Evolutionary conservation across 2,113 vertebrate genomes (phyloP).

Genomic region (Syrrhaptes paradoxus): DNA sequence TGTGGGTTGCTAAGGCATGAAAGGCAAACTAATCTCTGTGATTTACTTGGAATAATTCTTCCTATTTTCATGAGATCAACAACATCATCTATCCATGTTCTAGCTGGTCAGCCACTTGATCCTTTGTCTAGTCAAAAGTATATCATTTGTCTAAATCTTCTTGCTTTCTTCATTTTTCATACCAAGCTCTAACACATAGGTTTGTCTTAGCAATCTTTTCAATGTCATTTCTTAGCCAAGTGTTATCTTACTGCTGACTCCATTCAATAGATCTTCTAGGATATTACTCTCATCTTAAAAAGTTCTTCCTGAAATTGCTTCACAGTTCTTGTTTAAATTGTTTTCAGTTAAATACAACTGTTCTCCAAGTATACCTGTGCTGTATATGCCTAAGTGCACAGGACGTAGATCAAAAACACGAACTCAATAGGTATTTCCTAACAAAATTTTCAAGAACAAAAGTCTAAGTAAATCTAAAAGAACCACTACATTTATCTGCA

Average conservation of each 20-base stretch:
- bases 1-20: background rate
- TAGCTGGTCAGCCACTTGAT: background rate
- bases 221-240: background rate
- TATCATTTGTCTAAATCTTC: background rate
- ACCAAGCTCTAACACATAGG: background rate
- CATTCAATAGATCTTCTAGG: background rate
- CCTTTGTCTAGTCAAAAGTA: background rate
- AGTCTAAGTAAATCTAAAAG: background rate
- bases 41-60: background rate
- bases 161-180: background rate
- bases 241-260: background rate
- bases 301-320: background rate
- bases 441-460: background rate
- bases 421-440: background rate
- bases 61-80: background rate
- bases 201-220: constrained; percentile 18
- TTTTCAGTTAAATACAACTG: background rate
- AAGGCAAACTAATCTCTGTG: background rate
- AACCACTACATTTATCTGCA: background rate
- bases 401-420: background rate
- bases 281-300: background rate
- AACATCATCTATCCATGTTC: background rate
- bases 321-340: background rate
- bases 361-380: background rate
- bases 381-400: background rate